A percentile compares a stretch with the other conserved stretches of the same genome.
phyloP scores from a whole-genome alignment of 1,140 invertebrate species.

The Batillaria attramentaria region DNA sequence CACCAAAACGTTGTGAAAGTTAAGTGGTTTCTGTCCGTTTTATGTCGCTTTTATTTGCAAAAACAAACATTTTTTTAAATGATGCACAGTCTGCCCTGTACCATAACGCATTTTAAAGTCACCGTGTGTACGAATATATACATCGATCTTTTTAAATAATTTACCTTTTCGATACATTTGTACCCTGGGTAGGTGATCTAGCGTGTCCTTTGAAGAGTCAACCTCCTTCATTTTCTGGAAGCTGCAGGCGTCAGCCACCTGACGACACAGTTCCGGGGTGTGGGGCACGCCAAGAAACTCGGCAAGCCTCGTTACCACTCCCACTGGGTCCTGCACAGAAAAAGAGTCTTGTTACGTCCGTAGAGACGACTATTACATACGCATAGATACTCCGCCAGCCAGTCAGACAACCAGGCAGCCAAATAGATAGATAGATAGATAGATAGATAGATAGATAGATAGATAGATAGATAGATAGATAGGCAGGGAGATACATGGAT shows the following conservation, averaged over 20 bases:
- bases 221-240: slow-evolving; percentile 43
- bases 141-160: not conserved
- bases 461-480: not conserved
- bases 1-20: no score
- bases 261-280: slow-evolving; percentile 26
- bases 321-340: slow-evolving; percentile 31
- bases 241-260: slow-evolving; percentile 32
- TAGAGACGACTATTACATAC: not conserved
- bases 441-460: not conserved
- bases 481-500: not conserved
- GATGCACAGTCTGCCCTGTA: no score
- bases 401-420: not conserved
- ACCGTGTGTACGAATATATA: no score
- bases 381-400: not conserved
- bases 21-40: no score
- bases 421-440: not conserved
- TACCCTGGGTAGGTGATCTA: not conserved
- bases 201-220: slow-evolving; percentile 5
- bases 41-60: no score
- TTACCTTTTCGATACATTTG: slow-evolving; percentile 32
- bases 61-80: no score
- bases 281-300: slow-evolving; percentile 30
- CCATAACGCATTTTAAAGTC: no score
- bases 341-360: not conserved
- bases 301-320: slow-evolving; percentile 26